Evolutionary conservation across 2,888 invertebrate genomes (phyloP).

Genomic region (Sceliomorpha sp.): DNA sequence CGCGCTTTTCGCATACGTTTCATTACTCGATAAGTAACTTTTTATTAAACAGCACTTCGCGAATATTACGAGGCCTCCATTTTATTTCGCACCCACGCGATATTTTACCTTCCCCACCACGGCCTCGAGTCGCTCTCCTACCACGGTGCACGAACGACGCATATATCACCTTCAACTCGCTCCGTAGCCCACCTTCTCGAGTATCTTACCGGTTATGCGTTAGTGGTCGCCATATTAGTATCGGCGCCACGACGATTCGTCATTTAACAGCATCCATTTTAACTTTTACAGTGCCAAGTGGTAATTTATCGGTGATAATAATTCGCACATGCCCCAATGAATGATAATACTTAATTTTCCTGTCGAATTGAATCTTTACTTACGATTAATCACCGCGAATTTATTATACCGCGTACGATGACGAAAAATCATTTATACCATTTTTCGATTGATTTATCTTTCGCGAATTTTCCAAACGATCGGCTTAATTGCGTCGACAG

Average conservation of each 20-base stretch:
- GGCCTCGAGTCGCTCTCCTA: slow-evolving; percentile 55
- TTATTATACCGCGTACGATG: slow-evolving; percentile 34
- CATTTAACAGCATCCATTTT: slow-evolving; percentile 47
- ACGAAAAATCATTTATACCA: slow-evolving; percentile 41
- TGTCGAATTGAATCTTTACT: slow-evolving; percentile 37
- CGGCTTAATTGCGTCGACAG: too few relatives aligned
- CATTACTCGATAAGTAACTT: slow-evolving; percentile 38
- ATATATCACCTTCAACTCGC: slow-evolving; percentile 75
- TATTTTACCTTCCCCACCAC: slow-evolving; percentile 65
- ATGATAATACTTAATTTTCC: slow-evolving; percentile 46
- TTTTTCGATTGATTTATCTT: slow-evolving; percentile 31
- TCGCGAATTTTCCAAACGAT: neutral
- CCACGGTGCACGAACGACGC: slow-evolving; percentile 65
- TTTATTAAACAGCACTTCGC: slow-evolving; percentile 60
- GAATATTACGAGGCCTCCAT: slow-evolving; percentile 67
- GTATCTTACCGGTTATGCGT: slow-evolving; percentile 53
- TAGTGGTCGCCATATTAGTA: slow-evolving; percentile 71
- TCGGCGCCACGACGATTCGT: slow-evolving; percentile 52
- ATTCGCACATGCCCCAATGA: slow-evolving; percentile 39
- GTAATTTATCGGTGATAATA: slow-evolving; percentile 44
- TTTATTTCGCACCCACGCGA: slow-evolving; percentile 76
- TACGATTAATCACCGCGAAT: slow-evolving; percentile 34
- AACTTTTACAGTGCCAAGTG: slow-evolving; percentile 38
- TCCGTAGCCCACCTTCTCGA: slow-evolving; percentile 61
- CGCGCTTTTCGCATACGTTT: slow-evolving; percentile 1